Conservation (phyloP, 1,140 invertebrate genomes). For the Pygmarrhopalites habei region DNA sequence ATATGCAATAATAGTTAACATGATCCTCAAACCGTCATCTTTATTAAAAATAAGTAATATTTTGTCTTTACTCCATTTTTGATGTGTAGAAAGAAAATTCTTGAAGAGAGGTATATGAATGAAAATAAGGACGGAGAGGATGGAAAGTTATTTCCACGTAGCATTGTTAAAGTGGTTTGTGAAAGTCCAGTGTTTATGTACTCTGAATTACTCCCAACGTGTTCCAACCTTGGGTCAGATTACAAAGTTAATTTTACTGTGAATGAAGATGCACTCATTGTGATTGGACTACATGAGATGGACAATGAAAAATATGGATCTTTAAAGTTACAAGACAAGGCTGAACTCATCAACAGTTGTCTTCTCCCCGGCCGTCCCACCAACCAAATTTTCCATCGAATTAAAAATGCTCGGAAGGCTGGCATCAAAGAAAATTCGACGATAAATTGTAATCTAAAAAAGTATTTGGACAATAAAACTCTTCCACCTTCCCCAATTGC, state of each 20-base stretch:
- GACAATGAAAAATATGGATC: conserved; percentile 3
- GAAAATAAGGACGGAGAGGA: conserved; percentile 35
- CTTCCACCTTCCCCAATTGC: background rate
- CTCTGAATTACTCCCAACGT: conserved; percentile 50
- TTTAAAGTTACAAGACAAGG: conserved; percentile 1
- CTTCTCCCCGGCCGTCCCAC: conserved; percentile 9
- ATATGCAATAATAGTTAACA: background rate
- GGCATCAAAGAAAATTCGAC: background rate
- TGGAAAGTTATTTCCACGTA: conserved; percentile 45
- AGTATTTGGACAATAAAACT: conserved; percentile 12
- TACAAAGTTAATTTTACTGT: conserved; percentile 9
- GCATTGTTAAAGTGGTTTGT: conserved; percentile 46
- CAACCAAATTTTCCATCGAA: conserved; percentile 20
- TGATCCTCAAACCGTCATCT: background rate
- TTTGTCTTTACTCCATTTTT: background rate
- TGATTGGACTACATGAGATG: conserved; percentile 10
- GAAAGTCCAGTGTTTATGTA: conserved; percentile 53
- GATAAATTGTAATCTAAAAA: background rate
- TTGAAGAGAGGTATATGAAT: conserved; percentile 36
- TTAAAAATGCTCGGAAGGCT: conserved; percentile 27
- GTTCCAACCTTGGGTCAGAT: background rate
- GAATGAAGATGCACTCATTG: conserved; percentile 31
- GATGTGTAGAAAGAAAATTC: conserved; percentile 38
- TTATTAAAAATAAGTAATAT: no score
- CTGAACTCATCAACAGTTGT: conserved; percentile 6